These are phyloP conservation scores for Malthinus flaveolus DNA, from an alignment of 2,888 invertebrate genomes.

Conservation along the genomic window DNA sequence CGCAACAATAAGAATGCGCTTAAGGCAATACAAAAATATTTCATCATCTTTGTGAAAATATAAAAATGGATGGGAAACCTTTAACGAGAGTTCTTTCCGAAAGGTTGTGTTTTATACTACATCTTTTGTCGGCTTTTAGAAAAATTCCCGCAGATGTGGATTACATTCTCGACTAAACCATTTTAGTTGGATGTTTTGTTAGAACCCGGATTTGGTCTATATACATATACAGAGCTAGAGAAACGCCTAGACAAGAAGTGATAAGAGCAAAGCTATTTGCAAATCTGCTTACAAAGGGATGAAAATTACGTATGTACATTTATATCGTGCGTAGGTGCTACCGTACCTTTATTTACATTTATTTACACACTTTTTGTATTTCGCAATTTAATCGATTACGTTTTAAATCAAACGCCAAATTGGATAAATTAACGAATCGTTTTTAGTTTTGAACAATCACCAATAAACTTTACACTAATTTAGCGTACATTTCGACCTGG, in stretches of 20 bases:
- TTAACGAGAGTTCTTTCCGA: constrained; percentile 19
- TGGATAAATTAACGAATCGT: neutral
- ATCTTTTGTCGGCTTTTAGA: constrained; percentile 23
- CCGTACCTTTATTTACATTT: no score
- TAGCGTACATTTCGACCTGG: constrained; percentile 2
- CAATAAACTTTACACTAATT: no score
- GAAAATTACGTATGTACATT: constrained; percentile 15
- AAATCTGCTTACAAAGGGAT: constrained; percentile 25
- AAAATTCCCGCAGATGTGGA: constrained; percentile 21
- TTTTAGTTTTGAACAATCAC: no score
- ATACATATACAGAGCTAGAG: constrained; percentile 22
- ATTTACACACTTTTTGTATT: no score
- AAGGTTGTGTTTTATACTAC: constrained; percentile 28
- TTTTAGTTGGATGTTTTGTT: constrained; percentile 24
- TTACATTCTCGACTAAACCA: constrained; percentile 23
- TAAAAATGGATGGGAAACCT: constrained; percentile 20
- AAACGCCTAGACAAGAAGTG: constrained; percentile 19
- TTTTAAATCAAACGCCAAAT: neutral
- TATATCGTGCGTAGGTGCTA: neutral
- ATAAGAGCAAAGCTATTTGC: constrained; percentile 24
- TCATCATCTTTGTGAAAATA: constrained; percentile 17
- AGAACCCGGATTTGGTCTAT: constrained; percentile 3
- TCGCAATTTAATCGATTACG: no score
- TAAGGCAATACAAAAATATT: constrained; percentile 21
- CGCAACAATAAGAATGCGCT: constrained; percentile 13